These are phyloP conservation scores for Brachystomella parvula DNA, from an alignment of 1,140 invertebrate genomes.

Conservation along the genomic window DNA sequence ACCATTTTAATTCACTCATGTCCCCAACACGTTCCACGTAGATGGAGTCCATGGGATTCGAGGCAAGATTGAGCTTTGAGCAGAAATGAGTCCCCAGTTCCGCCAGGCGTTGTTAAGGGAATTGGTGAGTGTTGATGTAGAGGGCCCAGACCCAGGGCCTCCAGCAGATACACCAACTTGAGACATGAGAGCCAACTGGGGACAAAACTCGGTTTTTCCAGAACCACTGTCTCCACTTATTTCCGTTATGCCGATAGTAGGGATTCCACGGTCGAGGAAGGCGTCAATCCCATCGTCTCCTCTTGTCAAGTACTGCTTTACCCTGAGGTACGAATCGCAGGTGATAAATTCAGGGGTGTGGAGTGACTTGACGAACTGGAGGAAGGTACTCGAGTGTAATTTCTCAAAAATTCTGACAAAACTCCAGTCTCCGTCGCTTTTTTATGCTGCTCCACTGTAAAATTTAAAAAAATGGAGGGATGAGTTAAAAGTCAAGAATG, in stretches of 20 bases:
- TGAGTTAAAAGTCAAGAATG: not conserved
- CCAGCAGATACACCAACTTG: slow-evolving; percentile 48
- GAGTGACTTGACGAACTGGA: not conserved
- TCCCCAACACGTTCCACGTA: slow-evolving; percentile 55
- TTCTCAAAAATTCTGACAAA: not conserved
- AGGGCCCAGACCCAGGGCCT: slow-evolving; percentile 48
- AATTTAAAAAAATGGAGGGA: not conserved
- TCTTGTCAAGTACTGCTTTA: slow-evolving; percentile 37
- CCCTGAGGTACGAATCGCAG: not conserved
- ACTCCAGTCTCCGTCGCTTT: not conserved
- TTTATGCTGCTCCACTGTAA: slow-evolving; percentile 9
- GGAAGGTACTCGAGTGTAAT: not conserved
- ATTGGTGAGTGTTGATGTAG: slow-evolving; percentile 70
- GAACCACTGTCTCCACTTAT: slow-evolving; percentile 69
- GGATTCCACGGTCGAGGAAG: slow-evolving; percentile 61
- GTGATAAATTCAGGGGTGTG: not conserved
- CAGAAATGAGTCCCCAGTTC: slow-evolving; percentile 43
- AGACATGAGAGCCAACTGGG: slow-evolving; percentile 60
- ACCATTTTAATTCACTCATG: slow-evolving; percentile 51
- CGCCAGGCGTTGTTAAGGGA: slow-evolving; percentile 60
- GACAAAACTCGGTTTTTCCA: slow-evolving; percentile 76
- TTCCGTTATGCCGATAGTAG: slow-evolving; percentile 66
- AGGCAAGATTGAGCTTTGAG: slow-evolving; percentile 23
- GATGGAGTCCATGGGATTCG: slow-evolving; percentile 47
- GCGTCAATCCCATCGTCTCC: slow-evolving; percentile 48